Evolutionary conservation across 2,888 invertebrate species (phyloP), one percentile per base, ranked within the genome.

Genomic region (Microctonus brassicae): DNA sequence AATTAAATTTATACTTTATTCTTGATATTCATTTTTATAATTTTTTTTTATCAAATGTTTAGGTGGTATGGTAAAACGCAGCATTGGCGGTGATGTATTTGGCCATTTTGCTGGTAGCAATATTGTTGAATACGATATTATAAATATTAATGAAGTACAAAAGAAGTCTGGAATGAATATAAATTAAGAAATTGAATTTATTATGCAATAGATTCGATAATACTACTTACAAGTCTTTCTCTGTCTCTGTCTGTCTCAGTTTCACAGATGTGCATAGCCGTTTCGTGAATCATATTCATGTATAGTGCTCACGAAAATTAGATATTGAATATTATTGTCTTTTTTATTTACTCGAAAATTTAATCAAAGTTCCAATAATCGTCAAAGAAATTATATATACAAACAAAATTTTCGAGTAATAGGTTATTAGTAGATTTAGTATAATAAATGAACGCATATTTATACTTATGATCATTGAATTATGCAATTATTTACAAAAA

Each of bases 31-130:
- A 67, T 42, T 69, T 17, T 57, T 60, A 29, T 65, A 65, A 47
- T 47, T 72, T 65, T 66, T 66, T 58, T 57, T 29, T 66, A 64
- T 10, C 13, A 20, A 34, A 33, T 29, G 17, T 58, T 33, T 34
- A 29, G 20, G 81, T 81, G 69, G 79, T 81, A 83, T 87, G 62
- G 80, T 80, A 55, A 87, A 87, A 67, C 84, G 87, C 26, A 85
- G 85, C 73, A 75, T 78, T 73, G 80, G 78, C 75, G 82, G 90
- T 81, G 90, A 88, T 52, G 91, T 93, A 82, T 95, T 93, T 88
- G 92, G 93, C 65, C 93, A 93, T 83, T 96, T 94, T 88, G 91
- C 94, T 26, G 96, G 96, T 13, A 91, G 91, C 67, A 91, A 91
- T 79, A 91, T 95, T 72, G 90, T 93, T 79, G 93, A 95, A 88